Conservation (phyloP, 1,140 invertebrate genomes). For the Hesperophylax magnus region DNA sequence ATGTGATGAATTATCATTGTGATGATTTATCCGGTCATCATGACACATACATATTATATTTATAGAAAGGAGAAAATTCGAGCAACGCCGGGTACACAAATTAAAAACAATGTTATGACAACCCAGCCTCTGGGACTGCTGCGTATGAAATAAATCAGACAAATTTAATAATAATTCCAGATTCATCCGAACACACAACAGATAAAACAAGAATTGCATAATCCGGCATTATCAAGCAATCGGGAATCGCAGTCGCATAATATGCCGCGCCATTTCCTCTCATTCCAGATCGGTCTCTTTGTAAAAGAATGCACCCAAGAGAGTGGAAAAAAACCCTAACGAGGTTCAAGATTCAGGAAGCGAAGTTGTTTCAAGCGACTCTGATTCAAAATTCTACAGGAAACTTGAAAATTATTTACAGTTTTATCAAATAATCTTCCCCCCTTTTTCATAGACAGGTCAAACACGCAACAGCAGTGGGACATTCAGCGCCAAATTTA, state of each 20-base stretch:
- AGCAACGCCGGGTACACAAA: too few relatives aligned
- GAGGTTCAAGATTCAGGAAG: conserved; percentile 20
- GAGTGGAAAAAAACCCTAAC: conserved; percentile 6
- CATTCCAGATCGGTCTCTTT: background rate
- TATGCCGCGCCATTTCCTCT: conserved; percentile 20
- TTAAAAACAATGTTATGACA: too few relatives aligned
- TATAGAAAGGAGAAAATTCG: too few relatives aligned
- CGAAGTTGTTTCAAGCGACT: conserved; percentile 2
- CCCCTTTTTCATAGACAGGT: background rate
- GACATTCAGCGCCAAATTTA: background rate
- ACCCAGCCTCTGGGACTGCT: too few relatives aligned
- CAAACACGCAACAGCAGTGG: background rate
- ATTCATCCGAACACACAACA: too few relatives aligned
- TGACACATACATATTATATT: too few relatives aligned
- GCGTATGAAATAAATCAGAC: too few relatives aligned
- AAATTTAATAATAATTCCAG: too few relatives aligned
- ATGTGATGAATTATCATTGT: too few relatives aligned
- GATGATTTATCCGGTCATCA: too few relatives aligned
- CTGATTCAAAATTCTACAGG: background rate
- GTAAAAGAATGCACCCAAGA: background rate
- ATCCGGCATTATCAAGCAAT: background rate
- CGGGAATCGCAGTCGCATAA: background rate
- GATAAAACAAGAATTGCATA: background rate
- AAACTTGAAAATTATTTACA: background rate
- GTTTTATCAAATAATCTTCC: background rate